phyloP scores from a whole-genome alignment of 2,797 vertebrate genomes.

The Oceanodroma leucorhoa region DNA sequence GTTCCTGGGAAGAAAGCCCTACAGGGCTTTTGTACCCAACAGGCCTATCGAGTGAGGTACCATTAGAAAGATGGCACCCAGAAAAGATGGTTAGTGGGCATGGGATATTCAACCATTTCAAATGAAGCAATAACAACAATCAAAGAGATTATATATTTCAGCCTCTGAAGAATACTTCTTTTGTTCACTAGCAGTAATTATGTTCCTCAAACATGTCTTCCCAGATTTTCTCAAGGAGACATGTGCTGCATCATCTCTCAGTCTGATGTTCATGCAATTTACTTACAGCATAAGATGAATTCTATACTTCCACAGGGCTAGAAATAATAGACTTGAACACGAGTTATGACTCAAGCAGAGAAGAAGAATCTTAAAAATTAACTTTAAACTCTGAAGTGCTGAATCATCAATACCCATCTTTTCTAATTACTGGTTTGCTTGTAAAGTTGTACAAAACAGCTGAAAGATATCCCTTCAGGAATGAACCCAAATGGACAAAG shows the following conservation, averaged over 20 bases:
- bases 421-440: not conserved
- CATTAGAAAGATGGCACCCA: not conserved
- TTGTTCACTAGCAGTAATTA: not conserved
- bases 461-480: not conserved
- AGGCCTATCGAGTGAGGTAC: not conserved
- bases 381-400: not conserved
- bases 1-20: not conserved
- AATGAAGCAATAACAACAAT: not conserved
- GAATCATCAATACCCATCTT: not conserved
- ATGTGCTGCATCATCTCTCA: not conserved
- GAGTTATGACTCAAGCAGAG: not conserved
- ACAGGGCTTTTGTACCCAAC: not conserved
- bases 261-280: not conserved
- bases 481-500: not conserved
- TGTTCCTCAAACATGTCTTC: not conserved
- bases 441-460: not conserved
- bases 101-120: not conserved
- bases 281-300: not conserved
- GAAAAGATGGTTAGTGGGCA: not conserved
- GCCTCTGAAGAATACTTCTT: not conserved
- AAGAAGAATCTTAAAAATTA: not conserved
- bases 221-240: not conserved
- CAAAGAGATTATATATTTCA: not conserved
- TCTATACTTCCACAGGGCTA: not conserved
- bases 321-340: not conserved